phyloP scores from a whole-genome alignment of 2,888 invertebrate species.

The Elmis aenea region DNA sequence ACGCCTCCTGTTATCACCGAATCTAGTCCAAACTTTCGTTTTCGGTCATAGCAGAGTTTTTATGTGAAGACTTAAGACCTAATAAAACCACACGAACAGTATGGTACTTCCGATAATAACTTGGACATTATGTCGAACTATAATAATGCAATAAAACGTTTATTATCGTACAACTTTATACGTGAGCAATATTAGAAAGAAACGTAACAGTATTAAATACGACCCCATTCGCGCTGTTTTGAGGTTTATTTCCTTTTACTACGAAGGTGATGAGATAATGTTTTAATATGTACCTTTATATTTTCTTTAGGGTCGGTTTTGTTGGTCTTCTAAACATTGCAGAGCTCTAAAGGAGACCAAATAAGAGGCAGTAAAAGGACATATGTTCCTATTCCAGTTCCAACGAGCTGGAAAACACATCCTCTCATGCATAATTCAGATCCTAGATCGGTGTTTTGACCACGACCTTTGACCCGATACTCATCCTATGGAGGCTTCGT shows the following conservation, averaged over 20 bases:
- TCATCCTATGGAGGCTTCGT: slow-evolving; percentile 21
- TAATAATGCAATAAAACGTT: background rate
- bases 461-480: slow-evolving; percentile 34
- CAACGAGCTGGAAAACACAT: slow-evolving; percentile 34
- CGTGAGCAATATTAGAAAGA: background rate
- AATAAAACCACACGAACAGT: too few relatives aligned
- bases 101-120: too few relatives aligned
- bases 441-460: slow-evolving; percentile 37
- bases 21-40: too few relatives aligned
- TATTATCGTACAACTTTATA: too few relatives aligned
- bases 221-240: too few relatives aligned
- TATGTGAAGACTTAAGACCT: too few relatives aligned
- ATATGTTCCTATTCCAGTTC: slow-evolving; percentile 30
- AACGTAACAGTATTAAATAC: too few relatives aligned
- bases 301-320: slow-evolving; percentile 16
- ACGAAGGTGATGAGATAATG: too few relatives aligned
- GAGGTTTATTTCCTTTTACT: too few relatives aligned
- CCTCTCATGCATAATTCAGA: slow-evolving; percentile 39
- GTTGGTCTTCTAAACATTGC: slow-evolving; percentile 19
- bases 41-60: too few relatives aligned
- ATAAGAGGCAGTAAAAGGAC: slow-evolving; percentile 29
- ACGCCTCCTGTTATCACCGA: too few relatives aligned
- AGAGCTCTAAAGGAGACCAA: slow-evolving; percentile 20
- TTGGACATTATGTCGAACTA: too few relatives aligned
- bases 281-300: slow-evolving; percentile 17